Base-by-base conservation (phyloP, 2,113 vertebrate species). In the Carassius gibelio region DNA sequence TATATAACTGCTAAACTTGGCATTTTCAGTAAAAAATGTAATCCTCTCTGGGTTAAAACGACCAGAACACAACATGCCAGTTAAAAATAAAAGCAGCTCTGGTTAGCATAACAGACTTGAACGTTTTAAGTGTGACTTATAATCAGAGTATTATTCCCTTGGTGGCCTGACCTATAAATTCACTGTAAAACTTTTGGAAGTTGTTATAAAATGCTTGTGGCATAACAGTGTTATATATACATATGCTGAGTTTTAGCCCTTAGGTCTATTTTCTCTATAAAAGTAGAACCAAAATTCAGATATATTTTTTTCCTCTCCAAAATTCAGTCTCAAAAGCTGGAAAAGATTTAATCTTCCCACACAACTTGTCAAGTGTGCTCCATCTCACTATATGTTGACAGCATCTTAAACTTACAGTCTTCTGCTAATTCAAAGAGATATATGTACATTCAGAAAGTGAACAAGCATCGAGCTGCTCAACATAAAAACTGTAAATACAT, bases 341-440 rank as follows among this genome's bases (percentile, higher is more conserved):
- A 88, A 42, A 21, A 19, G 3, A 78, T 23, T 30, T 23, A 59
- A 79, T 62, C 36, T 71, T 78, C 50, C 52, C 11, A 50, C 38
- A 71, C 30, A 62, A 14, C 69, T 72, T 82, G 59, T 66, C 72
- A 61, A 52, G 72, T 75, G 50, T 42, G 45, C 48, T 57, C 5
- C 21, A 64, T 21, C 30, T 42, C 72, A 34, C 62, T 38, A 50
- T 10, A 9, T 11, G 36, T 30, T 45, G 79, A 59, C 48, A 69
- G 52, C 30, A 48, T n/a, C 3, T 15, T n/a, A 50, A 55, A 52
- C 17, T 3, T 71, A 57, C 36, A 71, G 34, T 42, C 34, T 71
- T 38, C 3, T 0, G 69, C 38, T 42, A 72, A 72, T 72, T 42
- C 69, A 71, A 71, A 77, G 30, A 45, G 30, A 45, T 30, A 76